Conservation (phyloP, 2,113 vertebrate genomes). For the Tetraodon nigroviridis region DNA sequence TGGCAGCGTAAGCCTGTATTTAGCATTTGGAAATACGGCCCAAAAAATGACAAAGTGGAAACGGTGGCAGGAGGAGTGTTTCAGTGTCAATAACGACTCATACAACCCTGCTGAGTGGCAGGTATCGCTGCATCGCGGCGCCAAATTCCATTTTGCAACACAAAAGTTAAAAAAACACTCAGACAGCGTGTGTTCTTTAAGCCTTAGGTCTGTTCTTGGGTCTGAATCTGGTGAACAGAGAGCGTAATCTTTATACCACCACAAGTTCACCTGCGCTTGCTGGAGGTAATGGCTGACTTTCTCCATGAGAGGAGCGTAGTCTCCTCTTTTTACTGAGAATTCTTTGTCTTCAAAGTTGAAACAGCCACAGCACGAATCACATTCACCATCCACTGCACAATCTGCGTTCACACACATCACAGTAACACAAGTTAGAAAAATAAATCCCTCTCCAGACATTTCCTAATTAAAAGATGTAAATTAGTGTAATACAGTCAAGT, state of each 20-base stretch:
- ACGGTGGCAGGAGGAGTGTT: background rate
- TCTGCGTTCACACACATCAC: slow-evolving; percentile 54
- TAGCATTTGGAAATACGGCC: slow-evolving; percentile 4
- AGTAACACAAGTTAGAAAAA: too few species aligned
- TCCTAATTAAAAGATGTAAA: too few species aligned
- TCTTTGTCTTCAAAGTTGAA: slow-evolving; percentile 77
- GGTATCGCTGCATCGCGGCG: background rate
- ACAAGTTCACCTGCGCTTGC: slow-evolving; percentile 76
- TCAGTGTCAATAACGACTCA: background rate
- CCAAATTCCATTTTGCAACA: background rate
- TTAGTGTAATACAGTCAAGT: background rate
- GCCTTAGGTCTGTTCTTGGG: too few species aligned
- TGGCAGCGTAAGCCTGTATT: slow-evolving; percentile 77
- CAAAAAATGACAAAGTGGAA: background rate
- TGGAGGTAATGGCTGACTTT: slow-evolving; percentile 79
- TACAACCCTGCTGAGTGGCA: background rate
- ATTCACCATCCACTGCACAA: slow-evolving; percentile 69
- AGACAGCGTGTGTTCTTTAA: too few species aligned
- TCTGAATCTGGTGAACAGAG: too few species aligned
- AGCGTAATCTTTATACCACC: background rate
- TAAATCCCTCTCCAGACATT: too few species aligned
- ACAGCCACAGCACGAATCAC: slow-evolving; percentile 68
- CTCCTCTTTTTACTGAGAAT: slow-evolving; percentile 82
- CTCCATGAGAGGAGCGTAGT: slow-evolving; percentile 82
- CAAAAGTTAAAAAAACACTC: background rate